These are phyloP conservation scores for Nephrotoma guestfalica DNA, from an alignment of 2,888 invertebrate species.

Conservation along the genomic window DNA sequence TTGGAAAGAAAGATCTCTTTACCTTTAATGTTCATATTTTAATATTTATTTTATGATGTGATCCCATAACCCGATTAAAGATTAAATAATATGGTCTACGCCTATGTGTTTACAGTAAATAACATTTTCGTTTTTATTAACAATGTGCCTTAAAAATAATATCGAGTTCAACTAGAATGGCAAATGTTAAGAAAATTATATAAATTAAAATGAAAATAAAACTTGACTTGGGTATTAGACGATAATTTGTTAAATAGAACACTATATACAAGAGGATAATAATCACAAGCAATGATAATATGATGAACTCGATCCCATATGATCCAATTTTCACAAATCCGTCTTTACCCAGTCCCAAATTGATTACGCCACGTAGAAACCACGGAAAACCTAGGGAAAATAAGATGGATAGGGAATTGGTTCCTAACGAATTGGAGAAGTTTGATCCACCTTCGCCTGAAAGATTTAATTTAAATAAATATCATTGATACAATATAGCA, in stretches of 20 bases:
- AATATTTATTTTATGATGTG: neutral
- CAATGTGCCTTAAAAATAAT: constrained; percentile 34
- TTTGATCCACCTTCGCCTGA: constrained; percentile 48
- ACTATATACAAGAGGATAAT: constrained; percentile 48
- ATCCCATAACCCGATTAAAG: neutral
- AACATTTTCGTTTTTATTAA: neutral
- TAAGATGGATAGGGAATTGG: constrained; percentile 62
- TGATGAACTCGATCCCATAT: constrained; percentile 57
- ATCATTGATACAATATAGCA: neutral
- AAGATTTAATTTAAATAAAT: neutral
- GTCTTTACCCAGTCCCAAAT: constrained; percentile 12
- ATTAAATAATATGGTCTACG: neutral
- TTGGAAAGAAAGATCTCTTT: neutral
- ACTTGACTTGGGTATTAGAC: constrained; percentile 48
- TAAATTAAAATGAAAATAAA: constrained; percentile 45
- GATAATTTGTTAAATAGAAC: constrained; percentile 46
- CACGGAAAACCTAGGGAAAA: constrained; percentile 64
- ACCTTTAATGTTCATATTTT: neutral
- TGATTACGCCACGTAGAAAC: constrained; percentile 47
- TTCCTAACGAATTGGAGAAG: constrained; percentile 63
- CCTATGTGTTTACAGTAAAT: neutral
- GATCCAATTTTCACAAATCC: constrained; percentile 50
- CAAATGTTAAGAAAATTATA: constrained; percentile 47
- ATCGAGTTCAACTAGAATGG: constrained; percentile 56
- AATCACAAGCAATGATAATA: constrained; percentile 54